Percentiles rank a stretch among this genome's conserved stretches.
These are phyloP conservation scores for Troilus luridus DNA, from an alignment of 2,888 invertebrate genomes.

Conservation along the genomic window DNA sequence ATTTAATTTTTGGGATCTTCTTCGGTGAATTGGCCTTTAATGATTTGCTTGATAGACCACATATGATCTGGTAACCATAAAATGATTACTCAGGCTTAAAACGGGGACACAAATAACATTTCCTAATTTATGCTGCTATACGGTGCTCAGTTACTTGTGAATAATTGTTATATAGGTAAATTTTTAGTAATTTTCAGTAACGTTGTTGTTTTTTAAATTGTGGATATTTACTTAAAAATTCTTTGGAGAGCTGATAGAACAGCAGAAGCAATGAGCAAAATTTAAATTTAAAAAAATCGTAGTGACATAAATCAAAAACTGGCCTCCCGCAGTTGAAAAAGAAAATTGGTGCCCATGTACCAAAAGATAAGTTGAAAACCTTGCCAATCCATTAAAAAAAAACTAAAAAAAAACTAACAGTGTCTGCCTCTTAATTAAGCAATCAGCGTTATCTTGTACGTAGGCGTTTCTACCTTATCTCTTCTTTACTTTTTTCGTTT, in stretches of 20 bases:
- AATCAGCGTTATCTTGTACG: constrained; percentile 32
- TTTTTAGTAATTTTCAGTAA: no score
- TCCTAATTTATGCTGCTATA: no score
- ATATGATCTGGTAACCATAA: no score
- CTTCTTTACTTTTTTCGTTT: background rate
- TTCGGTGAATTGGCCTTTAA: no score
- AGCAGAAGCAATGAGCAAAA: background rate
- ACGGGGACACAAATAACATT: no score
- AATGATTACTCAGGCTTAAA: no score
- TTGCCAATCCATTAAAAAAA: background rate
- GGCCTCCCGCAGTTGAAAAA: background rate
- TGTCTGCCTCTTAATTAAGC: background rate
- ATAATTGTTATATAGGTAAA: no score
- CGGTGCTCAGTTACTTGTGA: no score
- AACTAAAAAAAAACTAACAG: background rate
- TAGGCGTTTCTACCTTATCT: background rate
- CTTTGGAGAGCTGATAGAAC: background rate
- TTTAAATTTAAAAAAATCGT: background rate
- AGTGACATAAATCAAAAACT: background rate
- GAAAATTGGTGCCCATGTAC: background rate
- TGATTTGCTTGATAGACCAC: no score
- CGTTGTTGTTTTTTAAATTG: no score
- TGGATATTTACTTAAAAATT: background rate
- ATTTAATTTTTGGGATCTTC: no score
- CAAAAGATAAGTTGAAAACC: constrained; percentile 15